These are phyloP conservation scores for Mus musculus DNA, from an alignment of 2,113 vertebrate genomes.

Conservation along the genomic window GRCm39 chr3:142710501-142711000, in stretches of 20 bases:
- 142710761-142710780: not conserved
- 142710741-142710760: slow-evolving; percentile 33
- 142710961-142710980: not conserved
- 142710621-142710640: slow-evolving; percentile 60
- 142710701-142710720: slow-evolving; percentile 55
- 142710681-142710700: slow-evolving; percentile 48
- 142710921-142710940: not conserved
- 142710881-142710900: not conserved
- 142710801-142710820: slow-evolving; percentile 11
- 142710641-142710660: slow-evolving; percentile 68
- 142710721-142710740: slow-evolving; percentile 6
- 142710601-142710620: slow-evolving; percentile 61
- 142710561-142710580: slow-evolving; percentile 64
- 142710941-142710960: not conserved
- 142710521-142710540: slow-evolving; percentile 71
- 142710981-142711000: not conserved
- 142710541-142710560: slow-evolving; percentile 49
- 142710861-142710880: not conserved
- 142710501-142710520: slow-evolving; percentile 71
- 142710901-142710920: slow-evolving; percentile 3
- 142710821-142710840: not conserved
- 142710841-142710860: not conserved
- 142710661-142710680: slow-evolving; percentile 66
- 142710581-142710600: slow-evolving; percentile 80
- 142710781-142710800: slow-evolving; percentile 7